phyloP scores from a whole-genome alignment of 1,140 invertebrate species.

The Papilio xuthus region DNA sequence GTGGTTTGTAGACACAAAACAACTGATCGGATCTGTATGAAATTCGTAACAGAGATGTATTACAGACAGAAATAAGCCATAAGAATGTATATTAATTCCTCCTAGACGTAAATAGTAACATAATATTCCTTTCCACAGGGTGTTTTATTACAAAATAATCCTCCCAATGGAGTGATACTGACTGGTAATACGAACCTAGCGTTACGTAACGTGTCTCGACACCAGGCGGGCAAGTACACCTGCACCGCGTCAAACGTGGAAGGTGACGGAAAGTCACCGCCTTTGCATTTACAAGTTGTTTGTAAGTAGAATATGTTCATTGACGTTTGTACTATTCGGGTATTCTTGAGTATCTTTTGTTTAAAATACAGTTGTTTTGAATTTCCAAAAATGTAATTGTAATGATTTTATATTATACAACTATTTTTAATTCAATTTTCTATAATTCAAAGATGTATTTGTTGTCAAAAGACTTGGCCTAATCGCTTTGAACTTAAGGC shows the following conservation, averaged over 20 bases:
- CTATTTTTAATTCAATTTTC: too few relatives aligned
- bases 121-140: constrained; percentile 83
- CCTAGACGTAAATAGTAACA: constrained; percentile 6
- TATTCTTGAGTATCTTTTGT: neutral
- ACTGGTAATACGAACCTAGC: constrained; percentile 91
- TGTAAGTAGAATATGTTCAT: constrained; percentile 86
- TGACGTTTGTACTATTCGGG: neutral
- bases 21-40: too few relatives aligned
- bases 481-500: too few relatives aligned
- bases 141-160: constrained; percentile 90
- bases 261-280: constrained; percentile 91
- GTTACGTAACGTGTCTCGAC: constrained; percentile 88
- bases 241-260: constrained; percentile 94
- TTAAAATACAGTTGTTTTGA: neutral
- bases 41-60: too few relatives aligned
- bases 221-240: constrained; percentile 92
- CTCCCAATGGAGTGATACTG: constrained; percentile 88
- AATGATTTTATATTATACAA: too few relatives aligned
- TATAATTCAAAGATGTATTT: too few relatives aligned
- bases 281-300: constrained; percentile 91
- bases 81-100: too few relatives aligned
- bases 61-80: too few relatives aligned
- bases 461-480: too few relatives aligned
- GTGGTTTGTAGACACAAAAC: too few relatives aligned
- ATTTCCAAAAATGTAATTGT: too few relatives aligned